These are phyloP conservation scores for Gallinago paraguaiae DNA, from an alignment of 2,113 vertebrate species.

Conservation along the genomic window DNA sequence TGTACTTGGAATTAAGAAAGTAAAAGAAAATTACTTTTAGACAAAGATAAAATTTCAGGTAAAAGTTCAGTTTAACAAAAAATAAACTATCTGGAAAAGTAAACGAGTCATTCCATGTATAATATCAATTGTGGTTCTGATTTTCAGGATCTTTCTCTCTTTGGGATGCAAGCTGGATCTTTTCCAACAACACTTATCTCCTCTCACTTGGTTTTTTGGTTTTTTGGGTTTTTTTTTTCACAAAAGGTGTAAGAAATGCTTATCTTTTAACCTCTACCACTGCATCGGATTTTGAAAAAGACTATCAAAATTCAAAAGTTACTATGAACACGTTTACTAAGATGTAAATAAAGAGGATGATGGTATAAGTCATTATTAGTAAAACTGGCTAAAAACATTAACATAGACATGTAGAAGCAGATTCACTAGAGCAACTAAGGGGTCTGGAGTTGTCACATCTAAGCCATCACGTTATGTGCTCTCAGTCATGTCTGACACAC, in stretches of 20 bases:
- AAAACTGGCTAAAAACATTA: neutral
- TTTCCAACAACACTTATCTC: neutral
- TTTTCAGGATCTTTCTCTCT: neutral
- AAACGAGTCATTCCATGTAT: neutral
- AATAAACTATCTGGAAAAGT: neutral
- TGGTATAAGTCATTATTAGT: neutral
- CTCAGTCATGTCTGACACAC: neutral
- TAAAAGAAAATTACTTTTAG: neutral
- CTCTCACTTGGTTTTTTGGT: neutral
- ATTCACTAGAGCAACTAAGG: fast-evolving
- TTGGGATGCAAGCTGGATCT: fast-evolving
- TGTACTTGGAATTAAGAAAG: neutral
- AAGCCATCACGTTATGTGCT: neutral
- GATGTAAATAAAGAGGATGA: neutral
- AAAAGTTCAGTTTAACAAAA: neutral
- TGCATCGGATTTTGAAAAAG: neutral
- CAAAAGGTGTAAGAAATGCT: neutral
- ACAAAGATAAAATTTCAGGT: neutral
- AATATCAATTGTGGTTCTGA: neutral
- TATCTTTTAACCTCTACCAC: neutral
- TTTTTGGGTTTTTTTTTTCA: neutral
- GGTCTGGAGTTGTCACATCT: neutral
- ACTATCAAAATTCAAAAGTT: neutral
- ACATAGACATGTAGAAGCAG: neutral
- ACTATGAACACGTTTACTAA: neutral